Percentiles rank a stretch among this genome's conserved stretches.
phyloP scores from a whole-genome alignment of 2,888 invertebrate genomes.

The Pristionchus maxplancki region DNA sequence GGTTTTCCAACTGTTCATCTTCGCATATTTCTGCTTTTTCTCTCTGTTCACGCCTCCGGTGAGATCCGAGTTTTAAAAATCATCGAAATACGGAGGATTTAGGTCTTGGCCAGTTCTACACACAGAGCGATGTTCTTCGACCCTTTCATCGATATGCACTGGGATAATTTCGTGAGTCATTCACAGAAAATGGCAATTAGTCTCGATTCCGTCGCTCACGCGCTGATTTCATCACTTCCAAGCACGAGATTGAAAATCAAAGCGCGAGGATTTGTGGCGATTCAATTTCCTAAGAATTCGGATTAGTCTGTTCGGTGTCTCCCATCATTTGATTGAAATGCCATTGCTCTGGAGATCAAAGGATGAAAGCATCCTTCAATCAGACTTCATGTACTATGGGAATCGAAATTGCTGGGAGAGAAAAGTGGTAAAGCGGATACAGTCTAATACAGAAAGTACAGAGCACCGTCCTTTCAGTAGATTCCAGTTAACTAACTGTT shows the following conservation, averaged over 20 bases:
- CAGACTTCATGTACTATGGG: no score
- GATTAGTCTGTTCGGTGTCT: not conserved
- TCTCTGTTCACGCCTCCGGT: conserved; percentile 3
- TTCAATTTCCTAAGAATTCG: not conserved
- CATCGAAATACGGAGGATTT: not conserved
- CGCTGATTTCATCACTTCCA: not conserved
- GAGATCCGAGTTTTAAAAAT: not conserved
- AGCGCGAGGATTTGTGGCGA: not conserved
- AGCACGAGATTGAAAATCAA: not conserved
- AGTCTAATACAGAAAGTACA: no score
- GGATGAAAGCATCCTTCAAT: not conserved
- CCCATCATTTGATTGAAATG: not conserved
- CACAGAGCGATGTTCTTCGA: not conserved
- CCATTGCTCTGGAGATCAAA: not conserved
- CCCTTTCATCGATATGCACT: conserved; percentile 4
- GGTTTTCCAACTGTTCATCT: not conserved
- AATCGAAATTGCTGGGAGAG: no score
- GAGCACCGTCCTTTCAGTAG: no score
- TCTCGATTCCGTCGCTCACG: not conserved
- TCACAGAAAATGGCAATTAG: not conserved
- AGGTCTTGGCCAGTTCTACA: conserved; percentile 11
- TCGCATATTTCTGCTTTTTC: not conserved
- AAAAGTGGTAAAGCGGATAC: no score
- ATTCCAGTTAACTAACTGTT: no score
- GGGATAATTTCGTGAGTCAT: conserved; percentile 33